A percentile compares a stretch with the other conserved stretches of the same genome.
phyloP scores from a whole-genome alignment of 2,888 invertebrate species.

The Athalia rosae region DNA sequence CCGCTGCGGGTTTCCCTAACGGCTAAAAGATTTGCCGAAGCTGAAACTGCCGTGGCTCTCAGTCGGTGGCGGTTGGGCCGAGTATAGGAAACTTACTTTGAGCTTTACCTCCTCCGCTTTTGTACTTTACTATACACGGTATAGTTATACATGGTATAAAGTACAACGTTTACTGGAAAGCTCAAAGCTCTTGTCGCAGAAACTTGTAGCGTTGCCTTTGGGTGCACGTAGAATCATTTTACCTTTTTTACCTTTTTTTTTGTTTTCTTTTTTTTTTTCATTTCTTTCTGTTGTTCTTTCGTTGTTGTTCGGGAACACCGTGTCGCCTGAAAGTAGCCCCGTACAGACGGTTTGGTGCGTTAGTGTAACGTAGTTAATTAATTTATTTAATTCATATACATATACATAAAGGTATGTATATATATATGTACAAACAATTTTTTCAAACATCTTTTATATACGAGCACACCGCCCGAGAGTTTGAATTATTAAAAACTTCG shows the following conservation, averaged over 20 bases:
- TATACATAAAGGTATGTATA: no score
- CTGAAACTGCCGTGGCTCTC: neutral
- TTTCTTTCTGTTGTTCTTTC: neutral
- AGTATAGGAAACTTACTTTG: constrained; percentile 29
- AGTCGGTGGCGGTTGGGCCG: neutral
- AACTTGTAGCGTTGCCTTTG: constrained; percentile 18
- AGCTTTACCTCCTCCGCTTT: constrained; percentile 21
- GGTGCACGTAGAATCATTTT: neutral
- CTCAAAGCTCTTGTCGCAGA: constrained; percentile 17
- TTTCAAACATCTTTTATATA: neutral
- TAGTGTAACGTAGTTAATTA: constrained; percentile 25
- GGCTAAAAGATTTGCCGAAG: constrained; percentile 34
- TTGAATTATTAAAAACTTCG: constrained; percentile 39
- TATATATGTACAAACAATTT: no score
- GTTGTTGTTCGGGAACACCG: neutral
- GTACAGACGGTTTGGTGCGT: neutral
- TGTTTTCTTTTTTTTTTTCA: neutral
- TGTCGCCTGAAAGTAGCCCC: neutral
- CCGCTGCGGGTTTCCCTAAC: neutral
- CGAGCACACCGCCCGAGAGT: neutral
- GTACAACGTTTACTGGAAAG: constrained; percentile 2
- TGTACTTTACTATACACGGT: neutral
- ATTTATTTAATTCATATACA: neutral
- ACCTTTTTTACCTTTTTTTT: neutral
- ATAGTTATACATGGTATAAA: neutral